Base-by-base conservation (phyloP, 2,888 invertebrate genomes). In the Acanthococcus lagerstroemiae region DNA sequence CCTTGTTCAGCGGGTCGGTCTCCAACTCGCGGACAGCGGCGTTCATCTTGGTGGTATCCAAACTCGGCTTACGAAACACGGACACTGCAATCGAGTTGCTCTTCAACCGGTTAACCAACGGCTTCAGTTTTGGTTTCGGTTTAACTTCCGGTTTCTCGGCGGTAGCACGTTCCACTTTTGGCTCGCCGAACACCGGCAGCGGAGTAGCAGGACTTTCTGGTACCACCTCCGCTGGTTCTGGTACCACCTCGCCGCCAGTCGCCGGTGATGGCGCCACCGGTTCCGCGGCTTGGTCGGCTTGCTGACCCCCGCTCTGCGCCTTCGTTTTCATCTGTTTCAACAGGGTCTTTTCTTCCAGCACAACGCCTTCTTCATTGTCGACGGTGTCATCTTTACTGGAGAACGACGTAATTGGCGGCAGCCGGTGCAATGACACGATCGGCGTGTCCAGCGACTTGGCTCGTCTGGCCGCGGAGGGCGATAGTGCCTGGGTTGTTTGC, bases 331-430 rank as follows among this genome's bases (percentile, higher is more conserved):
- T 26, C 24, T 48, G 52, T 52, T 65, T 70, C 1, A 69, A 48
- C n/a, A n/a, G n/a, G 44, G 69, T 68, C 67, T 72, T 73, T 52
- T 72, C 72, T 67, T 73, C 73, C 24, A 71, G 55, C 24, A 70
- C 71, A 24, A 71, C 67, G 4, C 68, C 71, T 74, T 85, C 85
- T 70, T 88, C 87, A 71, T 84, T 83, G 71, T 86, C 90, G 0
- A 91, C 85, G 0, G 91, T 91, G 74, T 91, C 91, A 74, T 91
- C 91, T 77, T 90, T 90, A 24, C 90, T 89, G 1, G 90, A 91
- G 75, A 90, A 90, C 0, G 90, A 88, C 76, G 90, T 88, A 76
- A 88, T 84, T 6, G 89, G 86, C 17, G 90, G 90, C 48, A 91
- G 76, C 72, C 85, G 81, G 75, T 86, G 87, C 27, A 90, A 77